phyloP scores from a whole-genome alignment of 2,797 vertebrate species.

The Betta splendens region DNA sequence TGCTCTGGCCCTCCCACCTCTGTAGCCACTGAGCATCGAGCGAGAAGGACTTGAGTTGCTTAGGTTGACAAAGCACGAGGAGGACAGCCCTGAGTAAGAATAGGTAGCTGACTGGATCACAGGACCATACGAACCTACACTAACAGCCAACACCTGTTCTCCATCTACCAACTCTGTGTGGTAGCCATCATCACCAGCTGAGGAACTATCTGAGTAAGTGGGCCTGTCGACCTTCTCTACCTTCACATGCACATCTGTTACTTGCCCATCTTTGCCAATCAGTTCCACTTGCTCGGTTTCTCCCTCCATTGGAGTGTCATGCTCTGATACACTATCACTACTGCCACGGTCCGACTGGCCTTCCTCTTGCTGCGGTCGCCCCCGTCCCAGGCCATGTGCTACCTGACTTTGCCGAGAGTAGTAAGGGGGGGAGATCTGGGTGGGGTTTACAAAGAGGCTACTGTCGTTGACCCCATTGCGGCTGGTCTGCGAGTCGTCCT shows the following conservation, averaged over 20 bases:
- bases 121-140: conserved; percentile 93
- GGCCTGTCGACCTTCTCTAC: conserved; percentile 93
- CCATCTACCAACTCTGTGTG: conserved; percentile 98
- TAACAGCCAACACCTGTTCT: conserved; percentile 96
- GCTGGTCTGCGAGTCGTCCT: conserved; percentile 81
- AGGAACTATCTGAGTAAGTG: conserved; percentile 96
- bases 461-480: conserved; percentile 90
- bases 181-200: conserved; percentile 95
- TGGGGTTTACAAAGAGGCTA: conserved; percentile 93
- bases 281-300: conserved; percentile 93
- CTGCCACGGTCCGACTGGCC: conserved; percentile 96
- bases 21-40: conserved; percentile 92
- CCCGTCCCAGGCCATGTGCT: conserved; percentile 74
- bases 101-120: conserved; percentile 91
- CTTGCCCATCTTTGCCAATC: conserved; percentile 90
- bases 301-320: conserved; percentile 91
- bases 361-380: conserved; percentile 87
- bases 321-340: conserved; percentile 93
- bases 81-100: conserved; percentile 87
- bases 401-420: conserved; percentile 85
- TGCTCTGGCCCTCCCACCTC: conserved; percentile 89
- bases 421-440: conserved; percentile 95
- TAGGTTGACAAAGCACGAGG: conserved; percentile 87
- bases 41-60: conserved; percentile 93
- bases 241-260: conserved; percentile 94